A percentile compares a stretch with the other conserved stretches of the same genome.
These are phyloP conservation scores for Drosophila ercepeae DNA, from an alignment of 1,140 invertebrate species.

Conservation along the genomic window DNA sequence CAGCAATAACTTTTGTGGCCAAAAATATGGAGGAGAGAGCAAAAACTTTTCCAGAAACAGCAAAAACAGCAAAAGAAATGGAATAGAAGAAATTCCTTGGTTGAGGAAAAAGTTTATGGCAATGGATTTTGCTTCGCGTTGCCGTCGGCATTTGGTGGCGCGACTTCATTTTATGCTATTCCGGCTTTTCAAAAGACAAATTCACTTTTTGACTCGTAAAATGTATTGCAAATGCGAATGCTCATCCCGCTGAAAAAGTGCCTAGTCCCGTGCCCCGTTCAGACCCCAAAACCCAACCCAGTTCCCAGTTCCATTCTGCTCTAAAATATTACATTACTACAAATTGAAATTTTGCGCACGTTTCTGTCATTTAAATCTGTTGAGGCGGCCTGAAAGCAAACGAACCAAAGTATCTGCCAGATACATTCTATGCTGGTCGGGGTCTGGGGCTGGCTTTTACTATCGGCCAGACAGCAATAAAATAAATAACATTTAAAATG, in stretches of 20 bases:
- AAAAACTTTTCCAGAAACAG: conserved; percentile 39
- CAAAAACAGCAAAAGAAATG: conserved; percentile 17
- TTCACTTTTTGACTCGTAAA: conserved; percentile 72
- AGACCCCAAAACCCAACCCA: conserved; percentile 12
- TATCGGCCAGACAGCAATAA: conserved; percentile 30
- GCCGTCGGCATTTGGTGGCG: conserved; percentile 45
- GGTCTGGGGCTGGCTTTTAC: conserved; percentile 9
- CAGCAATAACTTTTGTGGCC: conserved; percentile 46
- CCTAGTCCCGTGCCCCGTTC: not conserved
- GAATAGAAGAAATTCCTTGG: conserved; percentile 3
- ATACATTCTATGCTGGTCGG: conserved; percentile 26
- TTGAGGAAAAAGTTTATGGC: conserved; percentile 52
- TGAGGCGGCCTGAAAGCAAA: conserved; percentile 50
- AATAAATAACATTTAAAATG: conserved; percentile 56
- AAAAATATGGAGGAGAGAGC: conserved; percentile 16
- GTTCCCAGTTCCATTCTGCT: conserved; percentile 17
- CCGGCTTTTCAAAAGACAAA: conserved; percentile 44
- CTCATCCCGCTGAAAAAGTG: conserved; percentile 10
- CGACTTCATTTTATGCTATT: conserved; percentile 45
- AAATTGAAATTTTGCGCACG: conserved; percentile 79
- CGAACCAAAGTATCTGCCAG: conserved; percentile 64
- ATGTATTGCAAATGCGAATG: conserved; percentile 69
- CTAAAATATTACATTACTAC: conserved; percentile 72
- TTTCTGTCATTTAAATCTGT: conserved; percentile 82
- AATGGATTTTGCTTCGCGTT: conserved; percentile 37